These are phyloP conservation scores for Papilio xuthus DNA, from an alignment of 1,140 invertebrate species.

Conservation along the genomic window DNA sequence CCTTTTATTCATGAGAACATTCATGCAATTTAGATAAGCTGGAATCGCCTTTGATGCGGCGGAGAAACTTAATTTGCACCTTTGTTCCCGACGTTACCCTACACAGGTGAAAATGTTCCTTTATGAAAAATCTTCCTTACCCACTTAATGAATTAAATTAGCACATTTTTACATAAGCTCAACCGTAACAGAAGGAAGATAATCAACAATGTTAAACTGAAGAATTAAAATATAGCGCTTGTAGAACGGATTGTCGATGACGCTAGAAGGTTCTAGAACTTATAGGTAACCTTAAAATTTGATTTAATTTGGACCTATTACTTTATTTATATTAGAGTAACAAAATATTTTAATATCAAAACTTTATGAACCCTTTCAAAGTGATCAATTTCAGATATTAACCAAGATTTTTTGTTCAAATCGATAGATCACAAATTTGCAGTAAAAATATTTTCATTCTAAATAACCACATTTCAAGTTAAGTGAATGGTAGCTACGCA, in stretches of 20 bases:
- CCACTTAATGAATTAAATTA: conserved; percentile 38
- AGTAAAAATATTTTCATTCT: background rate
- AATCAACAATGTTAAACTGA: background rate
- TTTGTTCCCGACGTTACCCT: background rate
- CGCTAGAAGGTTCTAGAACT: background rate
- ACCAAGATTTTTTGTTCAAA: background rate
- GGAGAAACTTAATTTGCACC: conserved; percentile 60
- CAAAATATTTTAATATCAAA: background rate
- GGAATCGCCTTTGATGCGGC: conserved; percentile 45
- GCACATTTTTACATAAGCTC: background rate
- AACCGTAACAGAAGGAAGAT: background rate
- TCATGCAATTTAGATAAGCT: conserved; percentile 62
- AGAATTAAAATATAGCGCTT: too few relatives aligned
- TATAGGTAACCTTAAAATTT: background rate
- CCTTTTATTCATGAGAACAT: conserved; percentile 58
- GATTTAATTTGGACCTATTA: background rate
- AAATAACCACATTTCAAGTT: background rate
- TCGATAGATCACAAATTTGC: background rate
- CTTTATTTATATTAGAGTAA: too few relatives aligned
- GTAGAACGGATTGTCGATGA: background rate
- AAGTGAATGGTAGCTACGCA: background rate
- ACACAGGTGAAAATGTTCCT: background rate
- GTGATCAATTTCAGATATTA: background rate
- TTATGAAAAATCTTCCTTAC: conserved; percentile 43
- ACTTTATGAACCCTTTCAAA: background rate